phyloP scores from a whole-genome alignment of 1,140 invertebrate genomes.

The Drosophila lacertosa region DNA sequence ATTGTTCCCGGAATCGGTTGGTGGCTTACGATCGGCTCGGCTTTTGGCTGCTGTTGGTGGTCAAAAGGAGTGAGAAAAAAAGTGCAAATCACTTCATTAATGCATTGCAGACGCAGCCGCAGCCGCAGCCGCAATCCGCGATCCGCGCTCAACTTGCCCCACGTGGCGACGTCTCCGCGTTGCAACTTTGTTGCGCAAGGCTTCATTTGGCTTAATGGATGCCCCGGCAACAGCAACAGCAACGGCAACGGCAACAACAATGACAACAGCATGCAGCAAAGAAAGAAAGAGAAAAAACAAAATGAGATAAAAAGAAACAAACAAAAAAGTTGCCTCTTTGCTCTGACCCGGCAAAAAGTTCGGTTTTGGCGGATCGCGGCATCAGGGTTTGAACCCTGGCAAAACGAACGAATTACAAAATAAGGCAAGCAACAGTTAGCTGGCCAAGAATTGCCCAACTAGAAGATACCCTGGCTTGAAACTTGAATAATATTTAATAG shows the following conservation, averaged over 20 bases:
- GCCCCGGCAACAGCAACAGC: slow-evolving; percentile 34
- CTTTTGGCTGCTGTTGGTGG: slow-evolving; percentile 51
- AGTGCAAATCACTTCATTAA: slow-evolving; percentile 81
- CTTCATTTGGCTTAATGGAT: slow-evolving; percentile 73
- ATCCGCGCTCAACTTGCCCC: too few species aligned
- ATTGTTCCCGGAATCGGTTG: slow-evolving; percentile 63
- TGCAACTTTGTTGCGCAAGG: slow-evolving; percentile 64
- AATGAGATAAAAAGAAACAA: too few species aligned
- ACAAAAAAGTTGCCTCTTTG: slow-evolving; percentile 3
- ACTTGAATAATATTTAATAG: too few species aligned
- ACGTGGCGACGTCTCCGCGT: slow-evolving; percentile 3
- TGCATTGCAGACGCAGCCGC: slow-evolving; percentile 29
- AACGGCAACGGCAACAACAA: slow-evolving; percentile 36
- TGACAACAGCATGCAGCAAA: slow-evolving; percentile 8
- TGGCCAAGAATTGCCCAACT: neutral
- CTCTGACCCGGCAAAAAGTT: slow-evolving; percentile 42
- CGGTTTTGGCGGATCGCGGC: slow-evolving; percentile 8
- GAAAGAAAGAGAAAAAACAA: neutral
- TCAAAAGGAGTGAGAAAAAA: slow-evolving; percentile 60
- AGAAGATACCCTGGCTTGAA: neutral
- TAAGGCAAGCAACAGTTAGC: neutral
- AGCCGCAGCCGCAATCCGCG: slow-evolving; percentile 11
- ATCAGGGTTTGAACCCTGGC: neutral
- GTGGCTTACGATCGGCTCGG: slow-evolving; percentile 16
- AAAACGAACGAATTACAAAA: neutral